Evolutionary conservation across 2,797 vertebrate genomes (phyloP).

Genomic region (Chrosomus eos): DNA sequence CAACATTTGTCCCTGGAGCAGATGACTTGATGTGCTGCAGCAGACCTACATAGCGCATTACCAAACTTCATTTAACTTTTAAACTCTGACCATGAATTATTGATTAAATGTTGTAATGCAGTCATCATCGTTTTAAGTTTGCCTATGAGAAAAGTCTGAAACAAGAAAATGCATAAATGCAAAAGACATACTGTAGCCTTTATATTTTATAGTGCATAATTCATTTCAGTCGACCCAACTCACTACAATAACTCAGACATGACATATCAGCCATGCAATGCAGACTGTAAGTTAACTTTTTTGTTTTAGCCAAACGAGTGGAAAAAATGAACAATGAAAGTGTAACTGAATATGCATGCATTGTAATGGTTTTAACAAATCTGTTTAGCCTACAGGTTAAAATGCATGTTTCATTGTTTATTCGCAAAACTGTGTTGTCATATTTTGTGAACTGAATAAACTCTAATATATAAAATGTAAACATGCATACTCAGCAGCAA

Average conservation of each 20-base stretch:
- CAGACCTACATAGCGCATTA: not conserved
- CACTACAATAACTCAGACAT: not conserved
- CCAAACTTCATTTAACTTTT: conserved; percentile 5
- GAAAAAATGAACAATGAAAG: not conserved
- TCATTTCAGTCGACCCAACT: not conserved
- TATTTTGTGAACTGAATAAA: not conserved
- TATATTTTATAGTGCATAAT: not conserved
- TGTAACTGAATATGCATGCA: not conserved
- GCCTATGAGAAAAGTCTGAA: not conserved
- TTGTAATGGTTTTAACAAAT: not conserved
- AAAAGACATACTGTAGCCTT: not conserved
- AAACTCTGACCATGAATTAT: conserved; percentile 26
- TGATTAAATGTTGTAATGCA: conserved; percentile 34
- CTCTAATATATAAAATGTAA: not conserved
- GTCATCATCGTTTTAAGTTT: not conserved
- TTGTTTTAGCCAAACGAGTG: not conserved
- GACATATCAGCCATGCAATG: not conserved
- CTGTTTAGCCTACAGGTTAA: not conserved
- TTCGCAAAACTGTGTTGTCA: not conserved
- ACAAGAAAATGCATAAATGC: not conserved
- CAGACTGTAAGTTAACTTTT: not conserved
- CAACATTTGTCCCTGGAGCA: not conserved
- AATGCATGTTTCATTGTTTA: not conserved
- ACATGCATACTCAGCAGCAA: conserved; percentile 19
- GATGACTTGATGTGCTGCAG: conserved; percentile 18